A percentile compares a stretch with the other conserved stretches of the same genome.
phyloP scores from a whole-genome alignment of 2,888 invertebrate species.

The Amiota mariae region DNA sequence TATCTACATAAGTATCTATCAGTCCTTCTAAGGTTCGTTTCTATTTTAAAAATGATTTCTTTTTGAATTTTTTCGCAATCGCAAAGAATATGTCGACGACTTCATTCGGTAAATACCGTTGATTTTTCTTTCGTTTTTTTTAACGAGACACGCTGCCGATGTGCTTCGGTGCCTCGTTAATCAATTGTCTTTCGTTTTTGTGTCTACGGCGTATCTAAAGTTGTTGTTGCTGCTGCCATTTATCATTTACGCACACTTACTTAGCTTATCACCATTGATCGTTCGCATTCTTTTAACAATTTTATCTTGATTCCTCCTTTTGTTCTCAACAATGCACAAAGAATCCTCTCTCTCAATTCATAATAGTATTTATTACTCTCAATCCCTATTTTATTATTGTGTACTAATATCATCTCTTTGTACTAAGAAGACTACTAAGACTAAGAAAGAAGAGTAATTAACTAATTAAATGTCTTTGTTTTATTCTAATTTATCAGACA shows the following conservation, averaged over 20 bases:
- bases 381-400: too few species aligned
- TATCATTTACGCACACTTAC: constrained; percentile 17
- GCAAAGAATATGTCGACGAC: constrained; percentile 41
- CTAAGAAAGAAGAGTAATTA: too few species aligned
- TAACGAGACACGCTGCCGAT: not conserved
- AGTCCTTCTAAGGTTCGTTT: constrained; percentile 74
- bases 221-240: constrained; percentile 27
- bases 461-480: not conserved
- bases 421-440: too few species aligned
- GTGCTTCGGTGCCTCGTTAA: constrained; percentile 34
- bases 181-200: constrained; percentile 34
- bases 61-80: constrained; percentile 39
- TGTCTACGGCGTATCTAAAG: not conserved
- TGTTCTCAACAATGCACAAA: too few species aligned
- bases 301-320: not conserved
- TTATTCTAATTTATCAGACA: not conserved
- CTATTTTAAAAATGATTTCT: constrained; percentile 66
- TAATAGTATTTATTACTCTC: too few species aligned
- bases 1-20: constrained; percentile 45
- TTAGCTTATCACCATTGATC: not conserved
- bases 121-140: not conserved
- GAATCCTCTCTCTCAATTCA: not conserved
- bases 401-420: too few species aligned
- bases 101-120: constrained; percentile 30
- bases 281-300: not conserved